These are phyloP conservation scores for Sitobion miscanthi DNA, from an alignment of 1,140 invertebrate genomes.

Conservation along the genomic window DNA sequence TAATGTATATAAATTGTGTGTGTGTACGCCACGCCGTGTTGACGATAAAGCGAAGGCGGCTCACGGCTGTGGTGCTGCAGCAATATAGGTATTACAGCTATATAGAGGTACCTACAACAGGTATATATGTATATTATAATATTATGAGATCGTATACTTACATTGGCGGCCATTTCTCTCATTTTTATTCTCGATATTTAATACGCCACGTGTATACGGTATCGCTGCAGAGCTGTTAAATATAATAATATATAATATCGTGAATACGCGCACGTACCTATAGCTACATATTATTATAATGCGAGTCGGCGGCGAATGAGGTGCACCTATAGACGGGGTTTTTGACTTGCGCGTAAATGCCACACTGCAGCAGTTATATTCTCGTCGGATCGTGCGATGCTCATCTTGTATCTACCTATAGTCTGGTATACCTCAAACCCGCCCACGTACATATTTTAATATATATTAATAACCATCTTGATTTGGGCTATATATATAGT, in stretches of 20 bases:
- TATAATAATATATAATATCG: background rate
- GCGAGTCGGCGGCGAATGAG: background rate
- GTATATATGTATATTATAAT: background rate
- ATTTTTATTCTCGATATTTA: background rate
- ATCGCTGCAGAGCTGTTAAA: background rate
- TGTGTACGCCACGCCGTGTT: background rate
- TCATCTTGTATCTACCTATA: background rate
- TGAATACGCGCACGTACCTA: background rate
- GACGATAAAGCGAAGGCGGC: background rate
- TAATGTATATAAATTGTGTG: background rate
- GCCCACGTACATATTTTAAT: background rate
- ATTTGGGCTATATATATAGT: too few species aligned
- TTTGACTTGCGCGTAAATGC: background rate
- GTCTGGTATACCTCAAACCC: background rate
- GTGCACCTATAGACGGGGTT: background rate
- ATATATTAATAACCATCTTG: background rate
- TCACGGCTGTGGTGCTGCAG: background rate
- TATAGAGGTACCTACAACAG: too few species aligned
- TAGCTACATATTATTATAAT: background rate
- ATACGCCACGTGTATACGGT: background rate
- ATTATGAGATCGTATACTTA: background rate
- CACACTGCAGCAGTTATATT: background rate
- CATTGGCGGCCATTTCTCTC: background rate
- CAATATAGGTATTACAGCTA: background rate
- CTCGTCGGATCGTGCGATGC: background rate